A percentile compares a stretch with the other conserved stretches of the same genome.
phyloP scores from a whole-genome alignment of 2,797 vertebrate genomes.

The Crossoptilon crossoptilon region DNA sequence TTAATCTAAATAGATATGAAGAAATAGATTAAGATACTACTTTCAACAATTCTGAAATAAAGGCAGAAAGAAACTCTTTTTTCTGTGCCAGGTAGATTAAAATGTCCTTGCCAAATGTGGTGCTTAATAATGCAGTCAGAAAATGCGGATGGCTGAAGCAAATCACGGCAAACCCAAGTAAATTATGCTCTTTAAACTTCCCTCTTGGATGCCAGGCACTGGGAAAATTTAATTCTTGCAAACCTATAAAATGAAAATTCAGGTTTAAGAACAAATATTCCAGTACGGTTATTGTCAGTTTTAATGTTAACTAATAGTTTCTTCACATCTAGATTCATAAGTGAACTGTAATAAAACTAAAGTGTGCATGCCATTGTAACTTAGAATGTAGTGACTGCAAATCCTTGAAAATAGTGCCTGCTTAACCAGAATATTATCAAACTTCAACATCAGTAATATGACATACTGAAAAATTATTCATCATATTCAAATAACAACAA shows the following conservation, averaged over 20 bases:
- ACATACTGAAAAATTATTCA: neutral
- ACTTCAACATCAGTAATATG: neutral
- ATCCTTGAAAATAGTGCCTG: neutral
- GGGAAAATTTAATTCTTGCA: neutral
- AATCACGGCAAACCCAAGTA: neutral
- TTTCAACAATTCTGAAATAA: neutral
- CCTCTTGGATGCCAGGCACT: neutral
- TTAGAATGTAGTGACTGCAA: neutral
- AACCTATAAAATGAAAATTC: neutral
- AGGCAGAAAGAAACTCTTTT: neutral
- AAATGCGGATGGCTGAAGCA: slow-evolving; percentile 11
- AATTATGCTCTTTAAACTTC: neutral
- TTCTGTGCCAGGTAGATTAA: neutral
- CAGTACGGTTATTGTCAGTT: neutral
- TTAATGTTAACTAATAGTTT: neutral
- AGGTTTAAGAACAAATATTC: neutral
- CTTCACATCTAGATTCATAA: slow-evolving; percentile 9
- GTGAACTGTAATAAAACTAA: neutral
- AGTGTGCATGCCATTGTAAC: neutral
- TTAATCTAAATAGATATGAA: neutral
- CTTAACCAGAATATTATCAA: neutral
- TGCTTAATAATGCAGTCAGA: neutral
- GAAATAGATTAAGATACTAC: neutral
- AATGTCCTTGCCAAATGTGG: neutral
- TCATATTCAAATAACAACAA: neutral